phyloP scores from a whole-genome alignment of 2,888 invertebrate genomes.

The Drosophila colorata region DNA sequence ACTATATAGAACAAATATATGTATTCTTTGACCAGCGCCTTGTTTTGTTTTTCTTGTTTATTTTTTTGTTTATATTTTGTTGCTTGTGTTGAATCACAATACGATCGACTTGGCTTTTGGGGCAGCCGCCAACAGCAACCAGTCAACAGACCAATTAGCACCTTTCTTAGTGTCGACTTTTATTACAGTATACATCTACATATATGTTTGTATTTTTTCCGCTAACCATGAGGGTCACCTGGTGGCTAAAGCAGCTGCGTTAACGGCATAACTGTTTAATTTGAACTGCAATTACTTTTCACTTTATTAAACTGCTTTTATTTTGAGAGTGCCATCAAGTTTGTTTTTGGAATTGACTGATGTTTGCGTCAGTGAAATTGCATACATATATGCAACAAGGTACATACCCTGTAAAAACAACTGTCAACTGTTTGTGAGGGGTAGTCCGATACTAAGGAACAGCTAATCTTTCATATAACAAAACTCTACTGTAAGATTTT shows the following conservation, averaged over 20 bases:
- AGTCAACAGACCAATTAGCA: slow-evolving; percentile 41
- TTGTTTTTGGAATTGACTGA: slow-evolving; percentile 10
- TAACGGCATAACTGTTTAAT: slow-evolving; percentile 21
- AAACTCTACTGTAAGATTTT: no score
- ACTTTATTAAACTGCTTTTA: slow-evolving; percentile 24
- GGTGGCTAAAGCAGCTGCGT: slow-evolving; percentile 4
- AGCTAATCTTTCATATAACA: neutral
- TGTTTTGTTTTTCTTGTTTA: neutral
- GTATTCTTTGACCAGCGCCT: neutral
- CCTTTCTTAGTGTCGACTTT: slow-evolving; percentile 23
- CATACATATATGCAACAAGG: neutral
- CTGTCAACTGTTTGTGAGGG: neutral
- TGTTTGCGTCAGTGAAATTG: slow-evolving; percentile 23
- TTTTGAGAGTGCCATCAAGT: slow-evolving; percentile 12
- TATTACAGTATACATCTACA: slow-evolving; percentile 1
- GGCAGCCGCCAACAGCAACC: slow-evolving; percentile 13
- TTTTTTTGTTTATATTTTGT: slow-evolving; percentile 3
- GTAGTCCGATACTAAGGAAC: neutral
- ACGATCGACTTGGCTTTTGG: slow-evolving; percentile 22
- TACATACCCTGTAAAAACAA: slow-evolving; percentile 19
- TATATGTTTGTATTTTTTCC: neutral
- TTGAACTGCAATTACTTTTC: slow-evolving; percentile 31
- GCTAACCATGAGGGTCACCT: slow-evolving; percentile 2
- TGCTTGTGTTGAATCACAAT: slow-evolving; percentile 24
- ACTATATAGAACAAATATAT: neutral